phyloP scores from a whole-genome alignment of 2,113 vertebrate species.

The Deroptyus accipitrinus region DNA sequence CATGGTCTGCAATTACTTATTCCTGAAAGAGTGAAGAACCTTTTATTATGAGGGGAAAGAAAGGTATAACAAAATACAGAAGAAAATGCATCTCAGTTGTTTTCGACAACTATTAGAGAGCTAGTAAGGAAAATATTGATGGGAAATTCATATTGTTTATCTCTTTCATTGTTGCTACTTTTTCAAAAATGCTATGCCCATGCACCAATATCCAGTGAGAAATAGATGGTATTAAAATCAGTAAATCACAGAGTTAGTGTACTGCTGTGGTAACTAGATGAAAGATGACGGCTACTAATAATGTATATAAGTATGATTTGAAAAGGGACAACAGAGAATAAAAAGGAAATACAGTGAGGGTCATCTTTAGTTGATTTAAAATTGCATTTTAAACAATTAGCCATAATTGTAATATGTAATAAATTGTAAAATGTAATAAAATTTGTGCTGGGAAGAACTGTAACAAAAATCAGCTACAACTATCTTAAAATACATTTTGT shows the following conservation, averaged over 20 bases:
- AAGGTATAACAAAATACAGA: neutral
- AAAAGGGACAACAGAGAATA: neutral
- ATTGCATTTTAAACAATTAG: neutral
- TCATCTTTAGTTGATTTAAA: neutral
- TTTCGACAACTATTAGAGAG: neutral
- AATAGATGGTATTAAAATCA: conserved; percentile 20
- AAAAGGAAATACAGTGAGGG: neutral
- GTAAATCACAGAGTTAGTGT: conserved; percentile 1
- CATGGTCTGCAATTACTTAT: neutral
- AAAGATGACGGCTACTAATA: neutral
- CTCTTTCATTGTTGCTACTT: neutral
- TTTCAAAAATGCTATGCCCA: neutral
- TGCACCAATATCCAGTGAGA: neutral
- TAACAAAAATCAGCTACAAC: neutral
- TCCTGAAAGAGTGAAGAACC: neutral
- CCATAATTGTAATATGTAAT: neutral
- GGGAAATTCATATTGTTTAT: neutral
- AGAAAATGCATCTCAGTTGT: neutral
- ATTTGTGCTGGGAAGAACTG: neutral
- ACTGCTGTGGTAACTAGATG: neutral
- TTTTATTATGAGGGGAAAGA: neutral
- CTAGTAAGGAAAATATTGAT: neutral
- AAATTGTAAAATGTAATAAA: no score
- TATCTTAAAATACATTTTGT: neutral
- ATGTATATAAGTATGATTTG: neutral